phyloP scores from a whole-genome alignment of 2,888 invertebrate species.

The Caenorhabditis wallacei region DNA sequence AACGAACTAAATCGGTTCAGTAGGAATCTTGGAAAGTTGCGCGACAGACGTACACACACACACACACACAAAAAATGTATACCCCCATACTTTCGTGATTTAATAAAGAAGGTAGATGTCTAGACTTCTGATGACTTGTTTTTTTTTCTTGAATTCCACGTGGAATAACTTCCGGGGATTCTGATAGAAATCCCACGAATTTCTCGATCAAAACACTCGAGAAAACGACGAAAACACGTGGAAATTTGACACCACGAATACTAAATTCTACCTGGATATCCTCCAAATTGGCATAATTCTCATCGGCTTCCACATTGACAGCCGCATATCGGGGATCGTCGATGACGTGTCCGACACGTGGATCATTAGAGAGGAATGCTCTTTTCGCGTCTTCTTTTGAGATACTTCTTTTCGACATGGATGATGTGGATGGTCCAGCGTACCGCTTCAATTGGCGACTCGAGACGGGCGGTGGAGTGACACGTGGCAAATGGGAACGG shows the following conservation, averaged over 20 bases:
- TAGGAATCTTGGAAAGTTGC: no score
- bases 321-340: constrained; percentile 56
- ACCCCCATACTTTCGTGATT: no score
- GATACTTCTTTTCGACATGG: constrained; percentile 29
- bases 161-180: no score
- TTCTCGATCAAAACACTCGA: background rate
- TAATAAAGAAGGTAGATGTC: no score
- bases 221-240: constrained; percentile 1
- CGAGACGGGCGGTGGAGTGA: constrained; percentile 51
- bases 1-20: no score
- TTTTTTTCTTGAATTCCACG: no score
- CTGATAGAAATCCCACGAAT: background rate
- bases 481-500: constrained; percentile 21
- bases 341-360: constrained; percentile 33
- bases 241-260: constrained; percentile 15
- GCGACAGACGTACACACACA: no score
- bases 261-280: constrained; percentile 55
- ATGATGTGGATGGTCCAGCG: constrained; percentile 18
- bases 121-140: no score
- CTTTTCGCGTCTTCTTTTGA: constrained; percentile 48
- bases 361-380: constrained; percentile 47
- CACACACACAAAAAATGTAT: no score
- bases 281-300: constrained; percentile 62
- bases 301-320: constrained; percentile 50
- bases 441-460: constrained; percentile 41